Conservation (phyloP, 2,888 invertebrate species). For the Fissipunctia ypsillon region DNA sequence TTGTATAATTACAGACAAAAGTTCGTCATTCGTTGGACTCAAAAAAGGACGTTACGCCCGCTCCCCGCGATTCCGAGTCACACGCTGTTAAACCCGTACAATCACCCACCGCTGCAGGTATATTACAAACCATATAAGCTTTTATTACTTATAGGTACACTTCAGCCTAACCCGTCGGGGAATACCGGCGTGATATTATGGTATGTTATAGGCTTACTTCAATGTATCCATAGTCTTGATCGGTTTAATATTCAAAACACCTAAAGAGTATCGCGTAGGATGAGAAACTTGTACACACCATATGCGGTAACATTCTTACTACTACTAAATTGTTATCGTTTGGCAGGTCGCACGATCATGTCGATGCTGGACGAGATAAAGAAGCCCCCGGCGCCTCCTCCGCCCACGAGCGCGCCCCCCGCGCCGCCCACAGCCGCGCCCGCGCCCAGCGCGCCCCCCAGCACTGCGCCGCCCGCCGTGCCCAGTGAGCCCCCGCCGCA, state of each 20-base stretch:
- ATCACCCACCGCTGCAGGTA: constrained; percentile 88
- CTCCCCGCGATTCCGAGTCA: constrained; percentile 72
- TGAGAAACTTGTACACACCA: not conserved
- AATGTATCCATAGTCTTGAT: not conserved
- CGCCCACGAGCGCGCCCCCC: constrained; percentile 47
- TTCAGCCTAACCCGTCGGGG: no score
- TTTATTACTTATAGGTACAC: no score
- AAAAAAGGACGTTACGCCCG: constrained; percentile 75
- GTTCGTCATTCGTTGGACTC: constrained; percentile 81
- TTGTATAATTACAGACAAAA: constrained; percentile 75
- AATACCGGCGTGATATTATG: no score
- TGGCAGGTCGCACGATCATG: constrained; percentile 83
- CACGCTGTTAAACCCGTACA: constrained; percentile 75
- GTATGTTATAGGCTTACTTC: not conserved
- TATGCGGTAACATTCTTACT: not conserved
- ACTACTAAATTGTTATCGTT: constrained; percentile 4
- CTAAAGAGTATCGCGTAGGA: not conserved
- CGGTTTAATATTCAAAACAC: not conserved
- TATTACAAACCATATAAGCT: not conserved
- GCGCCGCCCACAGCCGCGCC: not conserved
- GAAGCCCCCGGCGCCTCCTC: constrained; percentile 75
- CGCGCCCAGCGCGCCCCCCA: constrained; percentile 9
- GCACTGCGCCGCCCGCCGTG: not conserved
- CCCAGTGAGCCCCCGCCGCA: constrained; percentile 58
- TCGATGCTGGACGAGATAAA: constrained; percentile 86